phyloP scores from a whole-genome alignment of 1,140 invertebrate species.

The Cherax destructor region DNA sequence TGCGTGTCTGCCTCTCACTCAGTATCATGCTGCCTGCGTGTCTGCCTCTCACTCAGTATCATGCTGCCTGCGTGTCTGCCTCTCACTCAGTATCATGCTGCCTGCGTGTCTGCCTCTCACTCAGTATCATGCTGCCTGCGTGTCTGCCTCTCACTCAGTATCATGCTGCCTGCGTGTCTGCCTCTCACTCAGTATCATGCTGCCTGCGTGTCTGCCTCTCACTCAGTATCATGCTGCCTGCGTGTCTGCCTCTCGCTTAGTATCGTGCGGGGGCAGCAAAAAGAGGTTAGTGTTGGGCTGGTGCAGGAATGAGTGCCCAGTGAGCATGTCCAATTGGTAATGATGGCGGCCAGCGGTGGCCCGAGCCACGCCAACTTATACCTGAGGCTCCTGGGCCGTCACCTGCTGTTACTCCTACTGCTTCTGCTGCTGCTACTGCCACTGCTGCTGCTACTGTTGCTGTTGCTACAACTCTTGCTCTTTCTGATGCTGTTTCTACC shows the following conservation, averaged over 20 bases:
- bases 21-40: background rate
- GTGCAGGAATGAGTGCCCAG: constrained; percentile 27
- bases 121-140: background rate
- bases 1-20: background rate
- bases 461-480: background rate
- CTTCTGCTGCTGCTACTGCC: background rate
- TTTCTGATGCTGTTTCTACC: background rate
- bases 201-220: background rate
- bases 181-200: background rate
- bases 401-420: background rate
- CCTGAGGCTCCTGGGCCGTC: background rate
- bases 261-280: constrained; percentile 10
- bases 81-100: too few species aligned
- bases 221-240: background rate
- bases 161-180: background rate
- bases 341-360: background rate
- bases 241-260: background rate
- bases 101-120: background rate
- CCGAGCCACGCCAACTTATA: constrained; percentile 4
- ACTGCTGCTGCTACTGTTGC: background rate
- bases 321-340: constrained; percentile 50
- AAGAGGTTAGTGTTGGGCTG: background rate
- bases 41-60: background rate
- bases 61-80: background rate
- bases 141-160: background rate